Base-by-base conservation (phyloP, 2,797 vertebrate genomes). In the Salarias fasciatus region DNA sequence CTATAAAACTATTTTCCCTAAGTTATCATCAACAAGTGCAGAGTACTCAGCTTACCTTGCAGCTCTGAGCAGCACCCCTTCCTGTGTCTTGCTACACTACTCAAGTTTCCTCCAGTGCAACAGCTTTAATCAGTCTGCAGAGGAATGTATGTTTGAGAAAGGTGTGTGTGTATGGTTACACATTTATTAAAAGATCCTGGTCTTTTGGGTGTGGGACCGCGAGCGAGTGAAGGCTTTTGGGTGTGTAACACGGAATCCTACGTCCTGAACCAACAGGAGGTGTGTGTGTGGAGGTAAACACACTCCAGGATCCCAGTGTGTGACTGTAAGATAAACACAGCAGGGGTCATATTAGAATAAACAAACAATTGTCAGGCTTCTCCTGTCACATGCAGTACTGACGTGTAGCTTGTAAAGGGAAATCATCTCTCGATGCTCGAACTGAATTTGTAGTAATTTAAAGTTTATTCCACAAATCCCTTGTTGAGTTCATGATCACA, bases 141-240 rank as follows among this genome's bases (percentile, higher is more conserved):
- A 82, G 86, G 88, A 89, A 88, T 91, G 91, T 88, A 72, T 94
- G 84, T 94, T 94, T 93, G 91, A 86, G 86, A 88, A 94, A 93
- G 93, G 93, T 93, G 93, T 94, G 92, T 91, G 89, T 83, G 73
- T 78, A 55, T 82, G 64, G 90, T 88, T 91, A 87, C 91, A 92
- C 89, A 89, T 93, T 93, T 85, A 93, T 93, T 69, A 87, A 88
- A 80, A 92, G 84, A 94, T 94, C 93, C 93, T 93, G 93, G 55
- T 85, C 75, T 68, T 82, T 83, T 86, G 92, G 93, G 93, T 86
- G 92, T 94, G 92, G 89, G 77, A 86, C 79, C 18, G 61, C 52
- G 53, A 77, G 45, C 62, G 18, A 11, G 43, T 44, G 75, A 51
- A 62, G 73, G 18, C 50, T 48, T 41, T 64, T 81, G 82, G 56